Base-by-base conservation (phyloP, 1,140 invertebrate species). In the Protaetia brevitarsis region DNA sequence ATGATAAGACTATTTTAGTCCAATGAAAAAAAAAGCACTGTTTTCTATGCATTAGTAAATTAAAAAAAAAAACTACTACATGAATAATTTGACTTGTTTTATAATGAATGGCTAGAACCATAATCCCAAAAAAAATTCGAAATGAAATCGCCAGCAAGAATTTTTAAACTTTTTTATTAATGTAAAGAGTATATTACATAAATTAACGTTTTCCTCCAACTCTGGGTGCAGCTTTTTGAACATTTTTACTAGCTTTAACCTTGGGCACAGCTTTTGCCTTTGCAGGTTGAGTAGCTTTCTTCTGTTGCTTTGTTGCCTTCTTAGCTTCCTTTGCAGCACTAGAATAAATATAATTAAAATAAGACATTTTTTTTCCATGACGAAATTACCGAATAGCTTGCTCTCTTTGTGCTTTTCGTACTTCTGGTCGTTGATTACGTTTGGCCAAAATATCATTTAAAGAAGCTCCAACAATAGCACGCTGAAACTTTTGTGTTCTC, bases 361-460 rank as follows among this genome's bases (percentile, higher is more conserved):
- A 11, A n/a, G 2, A 21, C 11, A 21, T 13, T 51, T n/a, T 29
- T 31, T 58, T 30, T 66, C 63, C 34, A 68, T 8, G 57, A 29
- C 16, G 7, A 30, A 80, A 81, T 83, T 80, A 95, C 93, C 94
- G 94, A 75, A 99, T 97, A 56, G 97, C 97, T 80, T 99, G 95
- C 73, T 99, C 97, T 77, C 97, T 86, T 79, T 99, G 97, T 41
- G 96, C 96, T 80, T 97, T 98, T 61, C 97, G 88, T 23, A 99
- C 94, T 84, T 99, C 97, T 68, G 97, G 97, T 77, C 99, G 98
- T 89, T 99, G 97, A 80, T 99, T 99, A 77, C 97, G 88, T 83
- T 99, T 99, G 29, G 97, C 96, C 81, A 99, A 85, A 78, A 99
- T 99, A 74, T 99, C 97, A 75, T 90, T 94, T 29, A 99, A 85